Base-by-base conservation (phyloP, 2,797 vertebrate species). In the Peromyscus eremicus region DNA sequence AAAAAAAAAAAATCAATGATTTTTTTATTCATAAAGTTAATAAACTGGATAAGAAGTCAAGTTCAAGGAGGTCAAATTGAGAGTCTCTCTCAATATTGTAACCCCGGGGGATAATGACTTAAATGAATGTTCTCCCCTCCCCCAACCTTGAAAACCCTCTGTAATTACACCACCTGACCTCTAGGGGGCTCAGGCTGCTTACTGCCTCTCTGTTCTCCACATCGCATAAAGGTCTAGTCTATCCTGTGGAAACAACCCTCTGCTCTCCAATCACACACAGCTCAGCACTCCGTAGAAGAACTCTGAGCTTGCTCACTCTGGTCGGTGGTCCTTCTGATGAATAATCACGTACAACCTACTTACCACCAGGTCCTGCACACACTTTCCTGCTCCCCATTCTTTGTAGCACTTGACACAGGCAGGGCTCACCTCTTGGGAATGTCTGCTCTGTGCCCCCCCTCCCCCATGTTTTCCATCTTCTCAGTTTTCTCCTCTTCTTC, bases 381-480 rank as follows among this genome's bases (percentile, higher is more conserved):
- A 27, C 21, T 62, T 29, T 32, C 62, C 87, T 68, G 83, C 64
- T 52, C 27, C 73, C 43, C 13, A 2, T 75, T 68, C 85, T 13
- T 40, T 12, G 13, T 19, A 21, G 75, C 70, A 21, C 43, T 9
- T 91, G 89, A 82, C 92, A 23, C 1, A 8, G 10, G 89, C 17
- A 27, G 84, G 13, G 21, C 46, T 89, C 52, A 25, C 49, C 21
- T 93, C 93, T 73, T 60, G 57, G 88, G 91, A 84, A n/a, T 2
- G 1, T 46, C 76, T 88, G 43, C 16, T 68, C 76, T 52, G 29
- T 10, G 46, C 6, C 43, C 34, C 79, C 76, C 43, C 43, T 13
- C 2, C 52, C 49, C 49, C 34, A 85, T 73, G 73, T 79, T 25
- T 94, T 92, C 43, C 87, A 68, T 95, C 81, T 91, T 84, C 76